These are phyloP conservation scores for Pyrgilauda ruficollis DNA, from an alignment of 2,113 vertebrate species.

Conservation along the genomic window DNA sequence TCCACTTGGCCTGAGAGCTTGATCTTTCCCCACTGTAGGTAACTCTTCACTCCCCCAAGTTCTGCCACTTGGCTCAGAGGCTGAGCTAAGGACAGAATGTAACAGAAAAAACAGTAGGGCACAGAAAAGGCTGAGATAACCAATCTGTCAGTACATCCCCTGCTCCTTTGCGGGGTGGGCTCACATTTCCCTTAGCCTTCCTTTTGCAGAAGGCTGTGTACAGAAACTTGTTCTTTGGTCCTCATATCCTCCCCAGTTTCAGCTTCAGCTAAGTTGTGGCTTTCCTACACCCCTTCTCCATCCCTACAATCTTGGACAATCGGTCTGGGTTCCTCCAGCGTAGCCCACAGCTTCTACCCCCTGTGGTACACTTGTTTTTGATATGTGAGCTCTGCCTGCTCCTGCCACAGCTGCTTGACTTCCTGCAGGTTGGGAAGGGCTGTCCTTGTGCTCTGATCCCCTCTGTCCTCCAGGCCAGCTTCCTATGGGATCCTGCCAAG, in stretches of 20 bases:
- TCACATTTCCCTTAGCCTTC: background rate
- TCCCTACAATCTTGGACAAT: background rate
- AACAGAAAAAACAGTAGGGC: background rate
- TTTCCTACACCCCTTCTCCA: background rate
- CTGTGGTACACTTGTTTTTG: background rate
- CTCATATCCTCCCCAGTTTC: background rate
- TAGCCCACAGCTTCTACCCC: background rate
- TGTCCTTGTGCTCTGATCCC: background rate
- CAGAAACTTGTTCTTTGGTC: background rate
- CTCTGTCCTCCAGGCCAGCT: background rate
- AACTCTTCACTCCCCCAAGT: background rate
- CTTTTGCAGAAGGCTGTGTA: background rate
- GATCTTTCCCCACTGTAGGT: background rate
- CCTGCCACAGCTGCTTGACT: background rate
- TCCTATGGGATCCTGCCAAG: background rate
- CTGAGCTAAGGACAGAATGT: background rate
- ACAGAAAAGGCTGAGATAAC: background rate
- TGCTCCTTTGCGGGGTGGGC: background rate
- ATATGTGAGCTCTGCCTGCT: background rate
- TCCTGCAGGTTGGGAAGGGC: background rate
- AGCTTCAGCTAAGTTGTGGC: background rate
- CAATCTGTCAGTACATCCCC: background rate
- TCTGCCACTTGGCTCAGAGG: background rate
- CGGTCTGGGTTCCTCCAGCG: background rate
- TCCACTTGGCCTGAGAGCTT: background rate